Conservation (phyloP, 1,140 invertebrate genomes). For the Cotesia glomerata region DNA sequence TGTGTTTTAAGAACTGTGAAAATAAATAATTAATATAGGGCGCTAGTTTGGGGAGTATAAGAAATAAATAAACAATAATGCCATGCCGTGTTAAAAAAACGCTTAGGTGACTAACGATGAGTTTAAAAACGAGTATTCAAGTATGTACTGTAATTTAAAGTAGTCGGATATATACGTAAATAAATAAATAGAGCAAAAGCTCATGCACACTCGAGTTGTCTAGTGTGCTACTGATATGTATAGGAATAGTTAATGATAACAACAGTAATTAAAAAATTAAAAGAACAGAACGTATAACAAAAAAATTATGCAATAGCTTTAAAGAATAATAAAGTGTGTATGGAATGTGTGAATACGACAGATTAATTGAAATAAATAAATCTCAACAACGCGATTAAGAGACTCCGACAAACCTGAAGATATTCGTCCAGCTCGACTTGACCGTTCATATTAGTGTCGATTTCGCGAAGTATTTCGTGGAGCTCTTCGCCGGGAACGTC, state of each 20-base stretch:
- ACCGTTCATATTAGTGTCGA: slow-evolving; percentile 99
- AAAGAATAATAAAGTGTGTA: neutral
- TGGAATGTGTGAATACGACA: neutral
- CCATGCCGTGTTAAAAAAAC: neutral
- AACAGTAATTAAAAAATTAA: neutral
- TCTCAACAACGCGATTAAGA: slow-evolving; percentile 25
- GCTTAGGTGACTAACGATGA: neutral
- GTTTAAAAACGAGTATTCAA: neutral
- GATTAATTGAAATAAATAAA: slow-evolving; percentile 5
- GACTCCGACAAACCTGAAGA: slow-evolving; percentile 81
- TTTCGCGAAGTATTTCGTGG: slow-evolving; percentile 96
- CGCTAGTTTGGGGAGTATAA: neutral
- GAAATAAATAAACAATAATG: neutral
- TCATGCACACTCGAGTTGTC: slow-evolving; percentile 1
- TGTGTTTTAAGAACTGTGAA: too few species aligned
- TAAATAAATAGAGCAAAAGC: neutral
- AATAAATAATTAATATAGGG: too few species aligned
- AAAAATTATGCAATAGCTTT: neutral
- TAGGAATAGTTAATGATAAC: neutral
- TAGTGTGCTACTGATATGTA: neutral
- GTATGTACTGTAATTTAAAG: neutral
- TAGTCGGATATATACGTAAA: neutral
- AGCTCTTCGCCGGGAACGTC: slow-evolving; percentile 92
- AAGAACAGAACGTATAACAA: too few species aligned
- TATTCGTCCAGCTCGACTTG: slow-evolving; percentile 99